A percentile compares a stretch with the other conserved stretches of the same genome.
These are phyloP conservation scores for Podiceps cristatus DNA, from an alignment of 2,113 vertebrate genomes.

Conservation along the genomic window DNA sequence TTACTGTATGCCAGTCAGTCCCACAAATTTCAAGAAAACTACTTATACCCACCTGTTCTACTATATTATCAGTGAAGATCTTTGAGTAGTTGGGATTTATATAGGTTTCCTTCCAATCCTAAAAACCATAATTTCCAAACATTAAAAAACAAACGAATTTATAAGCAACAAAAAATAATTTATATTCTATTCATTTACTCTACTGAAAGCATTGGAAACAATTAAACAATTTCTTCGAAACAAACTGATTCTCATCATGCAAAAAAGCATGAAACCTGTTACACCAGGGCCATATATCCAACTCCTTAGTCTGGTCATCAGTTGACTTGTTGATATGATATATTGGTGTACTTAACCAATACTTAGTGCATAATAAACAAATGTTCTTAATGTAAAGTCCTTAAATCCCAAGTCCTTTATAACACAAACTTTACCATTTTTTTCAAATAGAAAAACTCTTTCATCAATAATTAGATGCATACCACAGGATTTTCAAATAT, in stretches of 20 bases:
- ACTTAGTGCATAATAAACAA: neutral
- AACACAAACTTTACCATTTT: neutral
- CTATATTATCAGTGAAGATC: constrained; percentile 93
- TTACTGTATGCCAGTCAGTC: neutral
- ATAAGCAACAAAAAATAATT: neutral
- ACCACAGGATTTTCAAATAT: constrained; percentile 99
- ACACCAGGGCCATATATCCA: neutral
- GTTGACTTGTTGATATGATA: neutral
- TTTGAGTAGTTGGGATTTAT: constrained; percentile 92
- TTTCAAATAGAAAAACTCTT: neutral
- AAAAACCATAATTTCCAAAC: neutral
- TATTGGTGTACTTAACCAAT: neutral
- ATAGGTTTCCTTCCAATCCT: constrained; percentile 99
- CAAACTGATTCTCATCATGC: neutral
- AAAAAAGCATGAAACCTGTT: neutral
- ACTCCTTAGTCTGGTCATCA: neutral
- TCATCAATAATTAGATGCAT: constrained; percentile 66
- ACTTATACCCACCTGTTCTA: constrained; percentile 87
- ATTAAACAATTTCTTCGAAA: neutral
- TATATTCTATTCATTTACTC: neutral
- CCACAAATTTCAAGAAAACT: neutral
- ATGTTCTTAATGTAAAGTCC: neutral
- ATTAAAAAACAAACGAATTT: neutral
- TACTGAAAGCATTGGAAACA: neutral
- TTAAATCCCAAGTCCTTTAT: neutral